Evolutionary conservation across 92 coral and sea anemone genomes (phyloP), one percentile per base, ranked within the genome.

Genomic region (Porites divaricata): DNA sequence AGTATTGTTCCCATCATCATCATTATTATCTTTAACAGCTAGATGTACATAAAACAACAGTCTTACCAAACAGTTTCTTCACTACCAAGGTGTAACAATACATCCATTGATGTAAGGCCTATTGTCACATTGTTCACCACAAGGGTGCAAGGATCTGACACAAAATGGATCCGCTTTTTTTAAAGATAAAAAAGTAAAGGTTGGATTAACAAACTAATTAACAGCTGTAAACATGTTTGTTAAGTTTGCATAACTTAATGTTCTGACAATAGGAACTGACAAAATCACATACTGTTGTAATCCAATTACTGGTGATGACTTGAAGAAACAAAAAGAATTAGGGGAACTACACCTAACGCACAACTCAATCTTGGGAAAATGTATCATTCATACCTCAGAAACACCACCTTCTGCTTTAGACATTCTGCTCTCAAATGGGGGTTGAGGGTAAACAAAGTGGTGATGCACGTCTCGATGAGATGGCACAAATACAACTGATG

Each of bases 81-180:
- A 86, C 96, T 89, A 26, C 97, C 99, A 54, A 96, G 80, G 66
- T 96, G 98, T 50, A 96, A 86, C 61, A 96, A 80, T 56, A 96
- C 75, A 79, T 96, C 99, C 58, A 93, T 79, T 6, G 99, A 96
- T 7, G 99, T 92, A 72, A 96, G 73, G 6, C 98, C 99, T 71
- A 96, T 81, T 13, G 90, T 89, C 62, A 92, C 96, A 52, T 93
- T 93, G 80, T 94, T 94, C 13, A 97, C 94, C 53, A 95, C 52
- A 45, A 97, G 81, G 15, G 99, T 95, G 50, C 97, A 95, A 17
- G 99, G 99, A 81, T 97, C 98, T n/a, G 98, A 93, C 69, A 95
- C 93, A 86, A 95, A 95, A 79, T 94, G 94, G 70, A 93, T 89
- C 50, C 92, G 87, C 98, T 94, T 35, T 5, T 2, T 79, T 11